A percentile compares a stretch with the other conserved stretches of the same genome.
phyloP scores from a whole-genome alignment of 2,113 vertebrate genomes.

The human region GRCh38 chr2:105631001-105631500 shows the following conservation, averaged over 20 bases:
- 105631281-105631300: no score
- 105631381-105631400: not conserved
- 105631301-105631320: not conserved
- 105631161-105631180: not conserved
- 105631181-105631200: not conserved
- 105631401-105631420: not conserved
- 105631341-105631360: not conserved
- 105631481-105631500: not conserved
- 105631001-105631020: not conserved
- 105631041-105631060: fast-evolving
- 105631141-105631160: not conserved
- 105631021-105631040: not conserved
- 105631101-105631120: not conserved
- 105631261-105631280: fast-evolving
- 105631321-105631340: not conserved
- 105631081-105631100: not conserved
- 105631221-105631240: not conserved
- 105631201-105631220: not conserved
- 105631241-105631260: not conserved
- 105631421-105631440: not conserved
- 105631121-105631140: not conserved
- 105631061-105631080: not conserved
- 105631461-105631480: not conserved
- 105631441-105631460: not conserved
- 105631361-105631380: not conserved